Evolutionary conservation across 2,113 vertebrate species (phyloP).

Genomic region (Otocyon megalotis): DNA sequence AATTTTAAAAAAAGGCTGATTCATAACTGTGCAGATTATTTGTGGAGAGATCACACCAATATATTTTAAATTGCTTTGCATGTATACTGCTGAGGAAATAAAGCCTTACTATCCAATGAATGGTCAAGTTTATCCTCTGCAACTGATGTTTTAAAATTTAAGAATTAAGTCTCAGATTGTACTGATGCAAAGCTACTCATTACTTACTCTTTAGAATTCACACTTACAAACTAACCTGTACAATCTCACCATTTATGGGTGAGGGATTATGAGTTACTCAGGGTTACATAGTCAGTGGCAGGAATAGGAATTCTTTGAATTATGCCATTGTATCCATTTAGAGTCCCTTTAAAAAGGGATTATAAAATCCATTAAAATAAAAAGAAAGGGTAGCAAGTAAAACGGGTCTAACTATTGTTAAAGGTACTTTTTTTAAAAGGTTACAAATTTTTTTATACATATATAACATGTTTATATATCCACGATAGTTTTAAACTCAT

Average conservation of each 20-base stretch:
- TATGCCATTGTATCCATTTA: background rate
- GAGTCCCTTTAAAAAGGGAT: background rate
- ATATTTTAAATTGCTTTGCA: background rate
- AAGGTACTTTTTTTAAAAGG: constrained; percentile 2
- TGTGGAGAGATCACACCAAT: background rate
- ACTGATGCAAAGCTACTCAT: background rate
- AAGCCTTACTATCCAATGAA: background rate
- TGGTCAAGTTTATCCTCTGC: background rate
- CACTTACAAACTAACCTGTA: background rate
- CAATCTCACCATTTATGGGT: background rate
- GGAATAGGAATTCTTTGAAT: background rate
- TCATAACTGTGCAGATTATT: background rate
- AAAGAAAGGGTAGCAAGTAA: background rate
- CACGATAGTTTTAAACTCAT: background rate
- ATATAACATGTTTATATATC: background rate
- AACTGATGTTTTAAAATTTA: constrained; percentile 6
- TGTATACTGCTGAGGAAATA: background rate
- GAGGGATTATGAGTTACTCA: background rate
- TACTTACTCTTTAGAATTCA: background rate
- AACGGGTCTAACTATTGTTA: background rate
- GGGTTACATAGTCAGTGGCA: background rate
- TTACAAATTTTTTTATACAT: background rate
- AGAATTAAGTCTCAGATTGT: background rate
- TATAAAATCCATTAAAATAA: background rate
- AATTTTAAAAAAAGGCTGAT: background rate